phyloP scores from a whole-genome alignment of 2,797 vertebrate species.

The Rhincodon typus region DNA sequence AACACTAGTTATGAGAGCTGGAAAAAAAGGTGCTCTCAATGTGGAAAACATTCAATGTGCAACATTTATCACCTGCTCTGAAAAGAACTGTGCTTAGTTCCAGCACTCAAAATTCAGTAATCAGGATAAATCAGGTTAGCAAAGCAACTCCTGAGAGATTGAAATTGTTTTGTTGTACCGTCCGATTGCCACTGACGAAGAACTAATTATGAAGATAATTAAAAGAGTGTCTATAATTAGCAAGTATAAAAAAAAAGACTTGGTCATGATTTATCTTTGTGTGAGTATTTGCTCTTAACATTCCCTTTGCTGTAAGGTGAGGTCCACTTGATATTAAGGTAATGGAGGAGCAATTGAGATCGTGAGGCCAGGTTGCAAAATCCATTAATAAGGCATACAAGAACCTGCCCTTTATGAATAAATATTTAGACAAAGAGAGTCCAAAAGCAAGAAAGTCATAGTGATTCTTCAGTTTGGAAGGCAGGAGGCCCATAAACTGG shows the following conservation, averaged over 20 bases:
- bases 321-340: neutral
- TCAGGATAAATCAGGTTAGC: slow-evolving; percentile 8
- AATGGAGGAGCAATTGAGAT: too few relatives aligned
- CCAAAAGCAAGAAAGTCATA: too few relatives aligned
- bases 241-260: neutral
- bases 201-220: slow-evolving; percentile 11
- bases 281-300: neutral
- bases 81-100: neutral
- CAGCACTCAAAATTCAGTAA: slow-evolving; percentile 12
- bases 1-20: neutral
- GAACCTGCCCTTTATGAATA: too few relatives aligned
- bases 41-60: neutral
- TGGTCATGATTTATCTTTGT: neutral
- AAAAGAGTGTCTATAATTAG: neutral
- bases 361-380: too few relatives aligned
- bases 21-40: neutral
- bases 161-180: neutral
- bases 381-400: too few relatives aligned
- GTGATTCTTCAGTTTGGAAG: too few relatives aligned
- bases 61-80: neutral
- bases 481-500: too few relatives aligned
- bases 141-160: neutral
- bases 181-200: neutral
- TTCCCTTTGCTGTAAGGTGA: neutral
- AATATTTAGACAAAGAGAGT: too few relatives aligned